Percentiles rank a stretch among this genome's conserved stretches.
Evolutionary conservation across 1,140 invertebrate genomes (phyloP).

Genomic region (Nephotettix cincticeps): DNA sequence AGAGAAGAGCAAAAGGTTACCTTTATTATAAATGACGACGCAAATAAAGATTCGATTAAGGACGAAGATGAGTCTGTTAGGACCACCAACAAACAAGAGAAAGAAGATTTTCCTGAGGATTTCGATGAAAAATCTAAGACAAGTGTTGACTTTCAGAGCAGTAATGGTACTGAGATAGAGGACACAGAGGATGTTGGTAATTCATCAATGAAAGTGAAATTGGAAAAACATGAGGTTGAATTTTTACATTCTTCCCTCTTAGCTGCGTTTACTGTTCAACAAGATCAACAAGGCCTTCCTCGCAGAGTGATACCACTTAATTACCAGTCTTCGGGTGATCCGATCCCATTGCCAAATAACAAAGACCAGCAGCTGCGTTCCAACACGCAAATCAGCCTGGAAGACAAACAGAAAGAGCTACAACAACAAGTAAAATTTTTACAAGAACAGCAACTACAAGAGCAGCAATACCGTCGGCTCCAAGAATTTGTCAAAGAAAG

Average conservation of each 20-base stretch:
- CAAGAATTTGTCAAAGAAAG: conserved; percentile 40
- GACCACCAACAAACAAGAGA: neutral
- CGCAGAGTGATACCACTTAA: conserved; percentile 71
- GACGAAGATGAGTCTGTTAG: neutral
- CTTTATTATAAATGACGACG: neutral
- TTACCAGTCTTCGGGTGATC: conserved; percentile 44
- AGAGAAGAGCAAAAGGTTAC: neutral
- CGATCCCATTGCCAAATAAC: conserved; percentile 29
- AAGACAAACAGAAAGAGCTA: conserved; percentile 65
- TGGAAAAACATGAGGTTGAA: conserved; percentile 59
- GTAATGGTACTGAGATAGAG: conserved; percentile 61
- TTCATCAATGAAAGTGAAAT: conserved; percentile 27
- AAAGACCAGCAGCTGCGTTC: conserved; percentile 45
- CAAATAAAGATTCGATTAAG: conserved; percentile 1
- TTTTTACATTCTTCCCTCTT: conserved; percentile 76
- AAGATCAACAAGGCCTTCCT: conserved; percentile 71
- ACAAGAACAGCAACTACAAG: conserved; percentile 60
- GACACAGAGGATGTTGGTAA: conserved; percentile 45
- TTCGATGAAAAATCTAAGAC: neutral
- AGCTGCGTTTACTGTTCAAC: conserved; percentile 78
- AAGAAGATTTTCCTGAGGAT: too few species aligned
- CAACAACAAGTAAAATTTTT: conserved; percentile 66
- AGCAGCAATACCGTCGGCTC: conserved; percentile 38
- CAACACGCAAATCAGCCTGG: conserved; percentile 57
- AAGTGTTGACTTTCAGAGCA: conserved; percentile 34